Evolutionary conservation across 2,888 invertebrate species (phyloP).

Genomic region (Leuctra nigra): DNA sequence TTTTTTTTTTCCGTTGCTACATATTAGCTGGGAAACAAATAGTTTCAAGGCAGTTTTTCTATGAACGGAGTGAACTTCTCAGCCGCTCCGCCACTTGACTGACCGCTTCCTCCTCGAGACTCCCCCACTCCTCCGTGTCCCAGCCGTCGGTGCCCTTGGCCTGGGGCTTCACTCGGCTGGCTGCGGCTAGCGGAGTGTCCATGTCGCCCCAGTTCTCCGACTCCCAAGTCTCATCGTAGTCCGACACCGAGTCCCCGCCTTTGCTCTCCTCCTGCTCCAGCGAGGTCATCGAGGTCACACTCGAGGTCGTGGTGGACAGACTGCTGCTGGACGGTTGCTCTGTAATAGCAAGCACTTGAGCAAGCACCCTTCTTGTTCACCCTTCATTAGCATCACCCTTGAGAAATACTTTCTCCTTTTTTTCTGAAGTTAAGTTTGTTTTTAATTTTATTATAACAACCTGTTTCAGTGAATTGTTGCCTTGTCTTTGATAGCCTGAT

Average conservation of each 20-base stretch:
- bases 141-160: conserved; percentile 54
- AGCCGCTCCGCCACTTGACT: too few species aligned
- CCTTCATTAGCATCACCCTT: too few species aligned
- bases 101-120: conserved; percentile 72
- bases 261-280: conserved; percentile 61
- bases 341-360: conserved; percentile 34
- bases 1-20: too few species aligned
- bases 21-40: too few species aligned
- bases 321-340: conserved; percentile 75
- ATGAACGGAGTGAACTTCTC: too few species aligned
- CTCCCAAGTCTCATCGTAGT: conserved; percentile 85
- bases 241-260: conserved; percentile 70
- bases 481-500: too few species aligned
- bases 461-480: too few species aligned
- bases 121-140: conserved; percentile 84
- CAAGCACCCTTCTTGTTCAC: too few species aligned
- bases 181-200: conserved; percentile 43
- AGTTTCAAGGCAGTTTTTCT: too few species aligned
- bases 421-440: too few species aligned
- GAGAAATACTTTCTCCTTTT: too few species aligned
- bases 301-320: conserved; percentile 75
- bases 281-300: conserved; percentile 84
- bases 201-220: conserved; percentile 87
- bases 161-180: conserved; percentile 13
- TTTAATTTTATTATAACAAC: too few species aligned